Evolutionary conservation across 2,113 vertebrate species (phyloP).

Genomic region (Holacanthus passer): DNA sequence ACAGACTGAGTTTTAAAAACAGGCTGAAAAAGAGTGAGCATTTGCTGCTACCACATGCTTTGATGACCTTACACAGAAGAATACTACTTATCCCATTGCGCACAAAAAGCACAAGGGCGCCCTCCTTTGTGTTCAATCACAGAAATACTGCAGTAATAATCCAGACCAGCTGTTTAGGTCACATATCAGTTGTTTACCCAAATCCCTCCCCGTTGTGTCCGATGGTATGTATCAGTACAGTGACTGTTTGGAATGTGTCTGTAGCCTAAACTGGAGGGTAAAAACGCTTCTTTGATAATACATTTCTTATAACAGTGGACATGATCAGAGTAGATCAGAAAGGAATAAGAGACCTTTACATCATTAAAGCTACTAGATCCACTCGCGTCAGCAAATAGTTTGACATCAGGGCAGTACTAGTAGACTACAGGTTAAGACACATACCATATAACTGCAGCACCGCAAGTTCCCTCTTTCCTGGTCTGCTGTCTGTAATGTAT

Average conservation of each 20-base stretch:
- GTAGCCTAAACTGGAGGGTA: not conserved
- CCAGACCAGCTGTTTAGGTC: conserved; percentile 1
- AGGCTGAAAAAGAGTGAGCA: not conserved
- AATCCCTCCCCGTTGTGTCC: not conserved
- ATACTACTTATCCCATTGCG: not conserved
- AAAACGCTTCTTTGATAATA: not conserved
- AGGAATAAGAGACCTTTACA: not conserved
- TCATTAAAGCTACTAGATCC: not conserved
- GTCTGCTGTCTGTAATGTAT: not conserved
- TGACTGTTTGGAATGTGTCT: not conserved
- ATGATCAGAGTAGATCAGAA: no score
- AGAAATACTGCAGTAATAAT: conserved; percentile 10
- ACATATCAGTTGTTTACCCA: conserved; percentile 11
- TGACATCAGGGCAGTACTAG: not conserved
- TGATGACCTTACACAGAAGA: not conserved
- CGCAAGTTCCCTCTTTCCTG: not conserved
- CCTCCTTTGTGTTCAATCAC: conserved; percentile 26
- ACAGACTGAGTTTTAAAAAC: not conserved
- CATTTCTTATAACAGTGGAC: not conserved
- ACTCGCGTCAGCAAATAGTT: no score
- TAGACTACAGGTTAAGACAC: not conserved
- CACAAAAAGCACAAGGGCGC: not conserved
- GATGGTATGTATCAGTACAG: not conserved
- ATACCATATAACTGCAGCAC: not conserved
- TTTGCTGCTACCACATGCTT: not conserved